Evolutionary conservation across 2,888 invertebrate genomes (phyloP), one percentile per base, ranked within the genome.

Genomic region (Dysmachus trigonus): DNA sequence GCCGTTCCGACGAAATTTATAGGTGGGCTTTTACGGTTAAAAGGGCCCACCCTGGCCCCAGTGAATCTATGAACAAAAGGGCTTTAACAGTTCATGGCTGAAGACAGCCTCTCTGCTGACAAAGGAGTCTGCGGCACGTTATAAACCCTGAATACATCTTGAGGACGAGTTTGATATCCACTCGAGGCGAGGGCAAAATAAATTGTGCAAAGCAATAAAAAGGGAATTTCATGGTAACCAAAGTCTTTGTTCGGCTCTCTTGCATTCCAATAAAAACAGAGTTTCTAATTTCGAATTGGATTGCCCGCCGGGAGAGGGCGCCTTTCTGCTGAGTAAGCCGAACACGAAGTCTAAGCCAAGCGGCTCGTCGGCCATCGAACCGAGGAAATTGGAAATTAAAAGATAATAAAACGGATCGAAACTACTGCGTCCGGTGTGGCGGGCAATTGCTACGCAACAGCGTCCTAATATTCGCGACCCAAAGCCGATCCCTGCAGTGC

Each of bases 161-260:
- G 30, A 79, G 79, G 79, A 79, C 79, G 79, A 79, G 27, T 79
- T 47, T 79, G 79, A 79, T 79, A 51, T 47, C 79, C 51, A 47
- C 79, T 79, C 51, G 27, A 41, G 79, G 79, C 41, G 15, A 27
- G 47, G 47, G 27, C 30, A 79, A 79, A 47, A 79, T 51, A 79
- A 79, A 79, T 79, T 79, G 79, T 79, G 31, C 51, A 51, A 30
- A 79, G 79, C 79, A 79, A 51, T 79, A 79, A 79, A 79, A 79
- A 47, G 79, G 79, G 8, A 79, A 79, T 79, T 79, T 79, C 79
- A 79, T 79, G 79, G 79, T 76, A 38, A 76, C 76, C 76, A 38
- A 79, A 22, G 79, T 8, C 38, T 47, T 79, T 47, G 51, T 79
- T 79, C 79, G 27, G 13, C 41, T 79, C 79, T 2, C 79, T 33